Evolutionary conservation across 2,113 vertebrate species (phyloP).

Genomic region (Perca schrenkii): DNA sequence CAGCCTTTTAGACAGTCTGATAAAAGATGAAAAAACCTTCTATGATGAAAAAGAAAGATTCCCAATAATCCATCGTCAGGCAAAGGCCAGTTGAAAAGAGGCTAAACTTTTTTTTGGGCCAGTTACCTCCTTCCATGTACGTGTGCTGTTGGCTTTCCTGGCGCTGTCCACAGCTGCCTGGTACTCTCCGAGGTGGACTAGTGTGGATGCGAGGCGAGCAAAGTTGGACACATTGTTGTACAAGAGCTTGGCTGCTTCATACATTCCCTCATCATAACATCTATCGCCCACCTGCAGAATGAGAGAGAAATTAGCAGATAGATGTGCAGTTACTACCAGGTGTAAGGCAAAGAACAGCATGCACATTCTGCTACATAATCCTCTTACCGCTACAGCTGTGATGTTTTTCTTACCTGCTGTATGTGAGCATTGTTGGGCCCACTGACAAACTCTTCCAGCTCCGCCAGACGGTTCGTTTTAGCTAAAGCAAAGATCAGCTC

Average conservation of each 20-base stretch:
- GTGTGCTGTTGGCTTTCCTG: constrained; percentile 92
- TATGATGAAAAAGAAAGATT: no score
- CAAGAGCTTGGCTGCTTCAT: constrained; percentile 91
- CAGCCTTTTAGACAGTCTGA: neutral
- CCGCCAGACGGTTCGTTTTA: constrained; percentile 92
- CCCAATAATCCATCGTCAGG: neutral
- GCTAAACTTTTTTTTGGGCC: neutral
- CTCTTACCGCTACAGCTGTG: neutral
- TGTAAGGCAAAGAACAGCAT: neutral
- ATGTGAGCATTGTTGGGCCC: constrained; percentile 95
- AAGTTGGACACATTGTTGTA: constrained; percentile 94
- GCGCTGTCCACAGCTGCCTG: constrained; percentile 94
- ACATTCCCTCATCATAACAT: constrained; percentile 92
- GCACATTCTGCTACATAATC: neutral
- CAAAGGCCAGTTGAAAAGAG: neutral
- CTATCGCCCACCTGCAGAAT: constrained; percentile 90
- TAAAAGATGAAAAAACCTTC: neutral
- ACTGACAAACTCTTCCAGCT: constrained; percentile 92
- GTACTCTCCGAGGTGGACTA: constrained; percentile 92
- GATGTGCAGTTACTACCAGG: neutral
- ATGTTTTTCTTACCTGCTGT: constrained; percentile 86
- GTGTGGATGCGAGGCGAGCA: constrained; percentile 90
- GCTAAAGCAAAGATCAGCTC: constrained; percentile 95
- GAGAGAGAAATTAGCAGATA: neutral
- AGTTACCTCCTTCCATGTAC: constrained; percentile 93